Evolutionary conservation across 2,113 vertebrate species (phyloP).

Genomic region (Procavia capensis): DNA sequence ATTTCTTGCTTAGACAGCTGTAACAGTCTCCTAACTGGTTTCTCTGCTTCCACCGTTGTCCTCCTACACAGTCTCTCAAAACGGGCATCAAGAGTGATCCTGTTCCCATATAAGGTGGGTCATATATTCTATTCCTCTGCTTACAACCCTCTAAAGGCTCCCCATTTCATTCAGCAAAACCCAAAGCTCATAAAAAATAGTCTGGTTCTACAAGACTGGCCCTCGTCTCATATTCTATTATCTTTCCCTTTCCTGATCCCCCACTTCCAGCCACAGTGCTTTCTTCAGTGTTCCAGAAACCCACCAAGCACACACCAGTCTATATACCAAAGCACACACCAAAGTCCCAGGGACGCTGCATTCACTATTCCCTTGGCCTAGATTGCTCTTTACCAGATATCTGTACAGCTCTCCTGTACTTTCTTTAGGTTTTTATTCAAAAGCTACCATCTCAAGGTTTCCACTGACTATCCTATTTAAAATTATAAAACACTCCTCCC

Average conservation of each 20-base stretch:
- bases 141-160: not conserved
- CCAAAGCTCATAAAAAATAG: not conserved
- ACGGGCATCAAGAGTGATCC: not conserved
- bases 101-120: not conserved
- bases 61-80: not conserved
- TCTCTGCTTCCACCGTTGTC: not conserved
- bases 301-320: not conserved
- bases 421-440: not conserved
- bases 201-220: not conserved
- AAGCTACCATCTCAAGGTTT: not conserved
- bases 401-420: not conserved
- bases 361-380: not conserved
- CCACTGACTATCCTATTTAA: not conserved
- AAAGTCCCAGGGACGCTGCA: not conserved
- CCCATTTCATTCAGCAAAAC: not conserved
- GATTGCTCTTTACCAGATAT: not conserved
- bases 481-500: not conserved
- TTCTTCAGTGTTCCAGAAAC: not conserved
- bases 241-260: not conserved
- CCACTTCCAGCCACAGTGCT: not conserved
- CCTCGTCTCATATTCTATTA: not conserved
- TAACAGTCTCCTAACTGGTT: not conserved
- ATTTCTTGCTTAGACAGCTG: not conserved
- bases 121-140: not conserved
- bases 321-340: not conserved